phyloP scores from a whole-genome alignment of 2,888 invertebrate genomes.

The Diarsia dahlii region DNA sequence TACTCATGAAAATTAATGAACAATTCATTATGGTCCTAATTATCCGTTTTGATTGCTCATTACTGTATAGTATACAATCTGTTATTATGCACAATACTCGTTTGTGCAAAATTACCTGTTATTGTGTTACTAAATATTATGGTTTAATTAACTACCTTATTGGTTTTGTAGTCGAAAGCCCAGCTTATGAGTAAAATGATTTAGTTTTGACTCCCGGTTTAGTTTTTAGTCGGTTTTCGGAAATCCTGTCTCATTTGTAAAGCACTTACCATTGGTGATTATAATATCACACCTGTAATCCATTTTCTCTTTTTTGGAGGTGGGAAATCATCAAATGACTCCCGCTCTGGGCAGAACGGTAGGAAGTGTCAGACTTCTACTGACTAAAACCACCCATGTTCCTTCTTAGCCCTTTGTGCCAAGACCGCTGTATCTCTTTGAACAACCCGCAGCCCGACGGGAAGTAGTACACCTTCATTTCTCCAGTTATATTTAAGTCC shows the following conservation, averaged over 20 bases:
- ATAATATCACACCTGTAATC: no score
- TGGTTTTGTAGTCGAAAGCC: not conserved
- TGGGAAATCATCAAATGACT: no score
- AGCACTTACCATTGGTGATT: not conserved
- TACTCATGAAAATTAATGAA: conserved; percentile 41
- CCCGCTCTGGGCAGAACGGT: no score
- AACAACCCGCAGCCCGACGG: no score
- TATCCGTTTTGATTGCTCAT: conserved; percentile 52
- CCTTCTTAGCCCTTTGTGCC: no score
- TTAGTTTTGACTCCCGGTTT: not conserved
- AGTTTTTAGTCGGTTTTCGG: not conserved
- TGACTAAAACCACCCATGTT: no score
- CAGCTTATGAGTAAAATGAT: not conserved
- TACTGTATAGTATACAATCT: conserved; percentile 33
- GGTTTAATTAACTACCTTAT: conserved; percentile 27
- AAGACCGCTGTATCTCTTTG: no score
- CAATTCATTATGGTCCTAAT: conserved; percentile 34
- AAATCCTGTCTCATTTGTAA: not conserved
- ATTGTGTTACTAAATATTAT: conserved; percentile 1
- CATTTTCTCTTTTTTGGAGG: no score
- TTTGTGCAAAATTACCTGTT: conserved; percentile 8
- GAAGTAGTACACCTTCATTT: no score
- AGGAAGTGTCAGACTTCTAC: no score
- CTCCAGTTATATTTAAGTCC: no score
- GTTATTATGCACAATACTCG: conserved; percentile 16